A percentile compares a stretch with the other conserved stretches of the same genome.
Conservation (phyloP, 2,888 invertebrate genomes). For the Malachius bipustulatus region DNA sequence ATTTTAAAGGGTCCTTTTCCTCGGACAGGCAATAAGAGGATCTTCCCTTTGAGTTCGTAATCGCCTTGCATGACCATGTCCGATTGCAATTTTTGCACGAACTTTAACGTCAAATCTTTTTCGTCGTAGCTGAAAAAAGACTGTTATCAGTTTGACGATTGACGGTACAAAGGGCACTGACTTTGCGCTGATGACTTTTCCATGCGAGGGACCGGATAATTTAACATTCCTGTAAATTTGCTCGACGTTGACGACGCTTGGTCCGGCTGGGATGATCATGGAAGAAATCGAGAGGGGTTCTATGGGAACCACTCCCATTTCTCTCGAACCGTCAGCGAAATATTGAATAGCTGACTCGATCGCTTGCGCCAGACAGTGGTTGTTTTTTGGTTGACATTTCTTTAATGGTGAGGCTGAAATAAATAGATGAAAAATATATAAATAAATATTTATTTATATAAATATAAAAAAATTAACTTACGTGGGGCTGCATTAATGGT, state of each 20-base stretch:
- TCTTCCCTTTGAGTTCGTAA: background rate
- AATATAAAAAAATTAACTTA: no score
- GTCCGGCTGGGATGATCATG: background rate
- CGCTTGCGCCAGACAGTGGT: no score
- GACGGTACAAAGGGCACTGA: no score
- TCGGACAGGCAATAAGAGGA: background rate
- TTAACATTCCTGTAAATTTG: conserved; percentile 1
- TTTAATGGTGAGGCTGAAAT: no score
- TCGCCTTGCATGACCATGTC: background rate
- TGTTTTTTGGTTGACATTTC: no score
- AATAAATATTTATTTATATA: no score
- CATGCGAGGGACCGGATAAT: background rate
- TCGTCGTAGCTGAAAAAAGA: conserved; percentile 1
- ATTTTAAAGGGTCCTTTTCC: background rate
- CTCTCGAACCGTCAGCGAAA: no score
- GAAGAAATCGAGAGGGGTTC: background rate
- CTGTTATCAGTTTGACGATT: no score
- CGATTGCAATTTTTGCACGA: background rate
- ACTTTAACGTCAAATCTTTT: background rate
- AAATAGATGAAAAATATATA: no score
- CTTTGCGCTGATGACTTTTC: background rate
- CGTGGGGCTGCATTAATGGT: no score
- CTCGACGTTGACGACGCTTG: background rate
- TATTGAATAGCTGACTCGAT: no score
- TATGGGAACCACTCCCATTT: background rate